These are phyloP conservation scores for Microtus pennsylvanicus DNA, from an alignment of 2,113 vertebrate species.

Conservation along the genomic window DNA sequence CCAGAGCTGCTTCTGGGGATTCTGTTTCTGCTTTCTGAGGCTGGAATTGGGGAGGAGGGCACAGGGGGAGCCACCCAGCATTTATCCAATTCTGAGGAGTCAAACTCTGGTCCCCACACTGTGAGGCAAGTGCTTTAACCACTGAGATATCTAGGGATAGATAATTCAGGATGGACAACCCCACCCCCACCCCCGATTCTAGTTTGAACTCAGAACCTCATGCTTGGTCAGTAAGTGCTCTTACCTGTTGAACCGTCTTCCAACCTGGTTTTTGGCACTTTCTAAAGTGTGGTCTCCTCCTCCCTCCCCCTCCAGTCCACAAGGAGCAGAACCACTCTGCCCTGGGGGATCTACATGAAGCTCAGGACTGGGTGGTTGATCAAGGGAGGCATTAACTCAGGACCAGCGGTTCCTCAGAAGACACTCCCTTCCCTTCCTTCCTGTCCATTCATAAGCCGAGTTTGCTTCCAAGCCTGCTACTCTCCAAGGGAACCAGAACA, in stretches of 20 bases:
- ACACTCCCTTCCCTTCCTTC: not conserved
- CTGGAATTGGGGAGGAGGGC: not conserved
- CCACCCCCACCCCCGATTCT: no score
- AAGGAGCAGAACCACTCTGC: not conserved
- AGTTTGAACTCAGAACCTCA: not conserved
- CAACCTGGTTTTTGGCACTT: not conserved
- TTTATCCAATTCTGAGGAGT: not conserved
- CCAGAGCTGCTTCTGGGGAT: not conserved
- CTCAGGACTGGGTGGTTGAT: not conserved
- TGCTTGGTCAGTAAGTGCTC: not conserved
- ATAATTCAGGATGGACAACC: no score
- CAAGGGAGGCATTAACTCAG: not conserved
- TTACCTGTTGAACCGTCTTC: not conserved
- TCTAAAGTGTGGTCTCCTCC: not conserved
- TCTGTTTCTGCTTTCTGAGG: no score
- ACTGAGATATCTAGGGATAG: not conserved
- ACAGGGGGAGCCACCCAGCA: not conserved
- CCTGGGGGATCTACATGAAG: not conserved
- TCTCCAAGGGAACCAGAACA: slow-evolving; percentile 60
- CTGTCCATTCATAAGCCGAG: not conserved
- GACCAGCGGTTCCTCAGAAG: not conserved
- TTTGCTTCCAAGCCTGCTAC: not conserved
- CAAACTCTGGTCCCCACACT: not conserved
- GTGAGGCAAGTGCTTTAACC: not conserved
- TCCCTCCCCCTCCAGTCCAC: not conserved